A percentile compares a stretch with the other conserved stretches of the same genome.
phyloP scores from a whole-genome alignment of 2,797 vertebrate genomes.

The Dallia pectoralis region DNA sequence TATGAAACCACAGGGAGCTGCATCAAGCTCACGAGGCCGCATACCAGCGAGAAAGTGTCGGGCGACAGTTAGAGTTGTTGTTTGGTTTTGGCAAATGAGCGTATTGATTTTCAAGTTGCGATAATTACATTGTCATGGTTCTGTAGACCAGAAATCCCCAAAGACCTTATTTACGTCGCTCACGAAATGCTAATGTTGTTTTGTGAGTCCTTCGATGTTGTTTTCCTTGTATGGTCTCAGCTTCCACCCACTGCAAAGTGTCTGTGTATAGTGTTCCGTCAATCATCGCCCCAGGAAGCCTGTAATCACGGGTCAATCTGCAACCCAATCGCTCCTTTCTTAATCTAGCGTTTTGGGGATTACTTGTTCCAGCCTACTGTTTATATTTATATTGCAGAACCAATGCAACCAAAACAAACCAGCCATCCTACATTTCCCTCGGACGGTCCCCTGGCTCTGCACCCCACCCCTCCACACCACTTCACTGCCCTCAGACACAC shows the following conservation, averaged over 20 bases:
- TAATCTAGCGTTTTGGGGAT: slow-evolving; percentile 64
- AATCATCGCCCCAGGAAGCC: slow-evolving; percentile 51
- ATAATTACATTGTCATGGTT: slow-evolving; percentile 58
- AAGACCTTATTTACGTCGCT: slow-evolving; percentile 57
- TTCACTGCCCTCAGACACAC: slow-evolving; percentile 36
- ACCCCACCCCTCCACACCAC: neutral
- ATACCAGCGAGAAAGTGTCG: slow-evolving; percentile 24
- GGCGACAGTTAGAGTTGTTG: slow-evolving; percentile 52
- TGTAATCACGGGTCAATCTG: slow-evolving; percentile 66
- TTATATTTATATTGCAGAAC: slow-evolving; percentile 70
- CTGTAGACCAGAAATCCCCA: slow-evolving; percentile 37
- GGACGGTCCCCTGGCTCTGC: slow-evolving; percentile 23
- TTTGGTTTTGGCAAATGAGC: slow-evolving; percentile 59
- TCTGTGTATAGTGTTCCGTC: slow-evolving; percentile 50
- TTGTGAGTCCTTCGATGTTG: neutral
- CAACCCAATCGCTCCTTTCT: slow-evolving; percentile 55
- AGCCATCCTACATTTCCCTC: slow-evolving; percentile 55
- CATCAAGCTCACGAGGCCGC: slow-evolving; percentile 49
- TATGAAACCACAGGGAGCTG: slow-evolving; percentile 20
- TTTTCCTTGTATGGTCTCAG: slow-evolving; percentile 15
- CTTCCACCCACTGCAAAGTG: slow-evolving; percentile 43
- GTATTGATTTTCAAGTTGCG: slow-evolving; percentile 57
- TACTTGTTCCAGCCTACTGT: slow-evolving; percentile 60
- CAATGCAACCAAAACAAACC: slow-evolving; percentile 65
- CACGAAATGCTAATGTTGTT: slow-evolving; percentile 44